phyloP scores from a whole-genome alignment of 2,113 vertebrate genomes.

The Nothocercus nigrocapillus region DNA sequence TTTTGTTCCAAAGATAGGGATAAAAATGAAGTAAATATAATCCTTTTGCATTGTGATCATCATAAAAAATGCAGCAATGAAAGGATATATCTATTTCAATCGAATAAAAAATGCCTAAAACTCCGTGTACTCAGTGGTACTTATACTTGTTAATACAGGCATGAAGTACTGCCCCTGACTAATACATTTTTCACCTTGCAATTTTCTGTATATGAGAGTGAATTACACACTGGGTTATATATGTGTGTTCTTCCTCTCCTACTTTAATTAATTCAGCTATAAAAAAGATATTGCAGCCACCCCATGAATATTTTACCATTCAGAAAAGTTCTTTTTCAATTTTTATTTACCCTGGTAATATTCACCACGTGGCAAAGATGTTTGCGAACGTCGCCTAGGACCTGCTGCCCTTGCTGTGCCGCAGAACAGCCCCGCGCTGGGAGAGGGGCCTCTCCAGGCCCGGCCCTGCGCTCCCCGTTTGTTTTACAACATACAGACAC shows the following conservation, averaged over 20 bases:
- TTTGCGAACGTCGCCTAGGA: not conserved
- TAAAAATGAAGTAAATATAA: slow-evolving; percentile 36
- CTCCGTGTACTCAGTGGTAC: not conserved
- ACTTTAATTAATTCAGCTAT: not conserved
- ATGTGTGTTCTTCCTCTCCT: not conserved
- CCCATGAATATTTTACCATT: not conserved
- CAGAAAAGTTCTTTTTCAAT: not conserved
- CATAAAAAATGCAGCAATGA: slow-evolving; percentile 7
- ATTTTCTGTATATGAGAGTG: not conserved
- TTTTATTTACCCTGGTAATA: not conserved
- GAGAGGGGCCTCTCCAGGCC: not conserved
- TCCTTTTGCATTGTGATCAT: not conserved
- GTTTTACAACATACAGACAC: too few relatives aligned
- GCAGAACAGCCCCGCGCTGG: not conserved
- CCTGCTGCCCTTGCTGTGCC: not conserved
- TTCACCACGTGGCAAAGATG: not conserved
- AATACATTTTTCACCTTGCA: not conserved
- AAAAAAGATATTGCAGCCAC: not conserved
- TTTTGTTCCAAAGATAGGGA: slow-evolving; percentile 49
- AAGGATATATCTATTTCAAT: not conserved
- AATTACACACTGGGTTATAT: not conserved
- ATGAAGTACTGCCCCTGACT: not conserved
- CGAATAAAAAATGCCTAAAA: slow-evolving; percentile 4
- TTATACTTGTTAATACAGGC: not conserved
- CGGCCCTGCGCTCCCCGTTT: not conserved